A percentile compares a stretch with the other conserved stretches of the same genome.
Evolutionary conservation across 2,797 vertebrate genomes (phyloP).

Genomic region (Acomys russatus): DNA sequence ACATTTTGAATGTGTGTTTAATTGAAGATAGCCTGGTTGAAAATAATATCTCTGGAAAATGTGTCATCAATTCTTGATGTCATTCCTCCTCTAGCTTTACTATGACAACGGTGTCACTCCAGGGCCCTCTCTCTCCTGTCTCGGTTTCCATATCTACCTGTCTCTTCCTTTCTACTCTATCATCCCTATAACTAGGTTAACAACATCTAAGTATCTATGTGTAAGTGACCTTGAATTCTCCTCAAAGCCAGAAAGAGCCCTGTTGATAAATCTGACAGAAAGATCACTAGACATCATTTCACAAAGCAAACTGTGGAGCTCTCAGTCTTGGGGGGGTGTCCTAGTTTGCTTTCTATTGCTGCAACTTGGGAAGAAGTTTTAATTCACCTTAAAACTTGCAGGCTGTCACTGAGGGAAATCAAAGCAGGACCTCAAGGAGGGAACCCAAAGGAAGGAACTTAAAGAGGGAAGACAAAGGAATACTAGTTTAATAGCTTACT

Average conservation of each 20-base stretch:
- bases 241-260: not conserved
- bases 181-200: not conserved
- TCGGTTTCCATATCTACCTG: not conserved
- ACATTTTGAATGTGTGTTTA: conserved; percentile 33
- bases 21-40: conserved; percentile 4
- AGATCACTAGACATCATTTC: not conserved
- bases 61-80: not conserved
- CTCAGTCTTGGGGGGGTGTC: not conserved
- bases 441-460: too few relatives aligned
- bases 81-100: not conserved
- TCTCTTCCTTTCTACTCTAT: not conserved
- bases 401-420: not conserved
- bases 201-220: not conserved
- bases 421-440: not conserved
- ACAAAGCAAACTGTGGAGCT: not conserved
- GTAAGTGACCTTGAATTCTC: not conserved
- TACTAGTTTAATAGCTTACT: not conserved
- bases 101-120: not conserved
- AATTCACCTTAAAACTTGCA: not conserved
- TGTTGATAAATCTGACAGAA: not conserved
- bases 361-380: not conserved
- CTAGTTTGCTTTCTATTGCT: not conserved
- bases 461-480: not conserved
- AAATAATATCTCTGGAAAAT: conserved; percentile 17
- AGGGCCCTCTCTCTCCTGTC: not conserved